phyloP scores from a whole-genome alignment of 1,140 invertebrate species.

The Ephestia elutella region DNA sequence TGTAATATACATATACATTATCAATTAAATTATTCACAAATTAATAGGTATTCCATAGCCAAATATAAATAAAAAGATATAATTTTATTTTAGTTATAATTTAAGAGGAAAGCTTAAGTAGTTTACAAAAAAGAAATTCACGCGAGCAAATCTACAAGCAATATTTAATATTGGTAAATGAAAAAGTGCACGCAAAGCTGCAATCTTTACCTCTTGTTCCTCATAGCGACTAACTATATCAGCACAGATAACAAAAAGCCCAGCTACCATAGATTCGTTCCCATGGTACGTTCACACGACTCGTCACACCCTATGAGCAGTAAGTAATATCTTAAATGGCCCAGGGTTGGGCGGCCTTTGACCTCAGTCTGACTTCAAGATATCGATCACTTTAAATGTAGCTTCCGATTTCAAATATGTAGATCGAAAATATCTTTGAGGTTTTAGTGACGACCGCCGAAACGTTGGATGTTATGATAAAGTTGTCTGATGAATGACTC shows the following conservation, averaged over 20 bases:
- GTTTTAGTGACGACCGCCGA: too few species aligned
- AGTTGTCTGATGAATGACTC: too few species aligned
- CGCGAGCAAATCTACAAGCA: too few species aligned
- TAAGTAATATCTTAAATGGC: conserved; percentile 40
- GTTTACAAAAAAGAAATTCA: too few species aligned
- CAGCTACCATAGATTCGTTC: conserved; percentile 24
- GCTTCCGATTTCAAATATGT: conserved; percentile 2
- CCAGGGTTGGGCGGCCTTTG: conserved; percentile 47
- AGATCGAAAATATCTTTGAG: neutral
- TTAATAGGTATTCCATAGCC: too few species aligned
- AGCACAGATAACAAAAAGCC: conserved; percentile 15
- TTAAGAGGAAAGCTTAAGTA: too few species aligned
- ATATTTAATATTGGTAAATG: too few species aligned
- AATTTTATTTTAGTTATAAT: too few species aligned
- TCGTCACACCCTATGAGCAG: conserved; percentile 52
- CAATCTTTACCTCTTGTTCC: neutral
- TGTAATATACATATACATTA: too few species aligned
- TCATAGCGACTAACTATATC: neutral
- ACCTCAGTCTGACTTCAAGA: conserved; percentile 27
- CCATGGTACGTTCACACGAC: conserved; percentile 56
- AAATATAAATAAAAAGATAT: too few species aligned
- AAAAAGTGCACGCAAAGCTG: neutral
- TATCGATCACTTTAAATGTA: neutral
- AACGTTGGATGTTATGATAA: too few species aligned
- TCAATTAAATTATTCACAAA: too few species aligned